Conservation (phyloP, 1,140 invertebrate genomes). For the Sogatella furcifera region DNA sequence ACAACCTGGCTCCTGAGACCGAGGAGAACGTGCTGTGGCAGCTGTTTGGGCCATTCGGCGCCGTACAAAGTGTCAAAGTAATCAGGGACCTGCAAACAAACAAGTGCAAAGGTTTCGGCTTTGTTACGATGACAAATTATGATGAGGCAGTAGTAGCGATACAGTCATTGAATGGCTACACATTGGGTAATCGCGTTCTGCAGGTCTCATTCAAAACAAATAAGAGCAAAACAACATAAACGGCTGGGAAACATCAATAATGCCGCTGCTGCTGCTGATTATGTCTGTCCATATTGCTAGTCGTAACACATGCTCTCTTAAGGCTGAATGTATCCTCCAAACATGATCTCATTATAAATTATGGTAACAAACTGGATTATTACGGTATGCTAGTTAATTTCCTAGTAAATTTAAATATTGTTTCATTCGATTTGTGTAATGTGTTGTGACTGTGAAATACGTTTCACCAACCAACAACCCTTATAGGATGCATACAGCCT, state of each 20-base stretch:
- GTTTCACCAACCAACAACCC: background rate
- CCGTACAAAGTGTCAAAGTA: conserved; percentile 96
- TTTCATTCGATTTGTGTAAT: no score
- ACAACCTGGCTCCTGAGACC: conserved; percentile 95
- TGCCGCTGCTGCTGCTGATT: background rate
- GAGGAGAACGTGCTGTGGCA: conserved; percentile 99
- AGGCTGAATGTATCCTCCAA: conserved; percentile 16
- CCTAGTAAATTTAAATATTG: no score
- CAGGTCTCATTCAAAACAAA: conserved; percentile 98
- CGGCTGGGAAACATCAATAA: background rate
- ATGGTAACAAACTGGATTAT: no score
- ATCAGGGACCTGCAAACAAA: conserved; percentile 95
- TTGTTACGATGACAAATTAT: conserved; percentile 99
- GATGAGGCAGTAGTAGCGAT: conserved; percentile 97
- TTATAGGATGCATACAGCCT: conserved; percentile 3
- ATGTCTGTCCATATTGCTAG: conserved; percentile 11
- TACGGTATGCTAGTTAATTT: no score
- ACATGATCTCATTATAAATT: conserved; percentile 16
- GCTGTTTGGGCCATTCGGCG: conserved; percentile 96
- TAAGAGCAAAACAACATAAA: conserved; percentile 81
- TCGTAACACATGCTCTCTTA: conserved; percentile 17
- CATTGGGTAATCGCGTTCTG: conserved; percentile 90
- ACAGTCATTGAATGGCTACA: conserved; percentile 95
- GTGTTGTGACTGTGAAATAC: no score
- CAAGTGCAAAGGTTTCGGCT: conserved; percentile 99